phyloP scores from a whole-genome alignment of 2,113 vertebrate genomes.

The Aspidoscelis tigris region DNA sequence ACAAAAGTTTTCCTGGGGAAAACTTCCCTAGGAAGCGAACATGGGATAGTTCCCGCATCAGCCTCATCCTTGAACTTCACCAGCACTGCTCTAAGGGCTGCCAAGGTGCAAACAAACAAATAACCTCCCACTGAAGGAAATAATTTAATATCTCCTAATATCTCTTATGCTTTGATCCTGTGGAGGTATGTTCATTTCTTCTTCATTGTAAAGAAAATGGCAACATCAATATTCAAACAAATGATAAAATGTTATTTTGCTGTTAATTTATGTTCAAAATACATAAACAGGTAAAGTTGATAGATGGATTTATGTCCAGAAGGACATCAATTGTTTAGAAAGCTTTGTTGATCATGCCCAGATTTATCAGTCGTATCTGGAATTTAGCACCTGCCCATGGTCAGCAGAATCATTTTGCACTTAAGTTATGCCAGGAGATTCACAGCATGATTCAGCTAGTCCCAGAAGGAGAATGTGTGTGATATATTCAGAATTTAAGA shows the following conservation, averaged over 20 bases:
- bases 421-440: neutral
- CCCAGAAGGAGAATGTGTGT: neutral
- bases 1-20: too few relatives aligned
- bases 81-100: too few relatives aligned
- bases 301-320: constrained; percentile 3
- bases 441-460: neutral
- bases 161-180: neutral
- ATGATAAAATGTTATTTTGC: neutral
- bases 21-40: too few relatives aligned
- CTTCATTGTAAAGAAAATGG: neutral
- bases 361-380: neutral
- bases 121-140: constrained; percentile 38
- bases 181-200: too few relatives aligned
- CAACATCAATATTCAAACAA: constrained; percentile 13
- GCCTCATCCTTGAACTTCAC: too few relatives aligned
- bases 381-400: neutral
- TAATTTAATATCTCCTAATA: constrained; percentile 39
- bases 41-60: too few relatives aligned
- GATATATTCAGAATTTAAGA: neutral
- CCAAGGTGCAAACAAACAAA: neutral
- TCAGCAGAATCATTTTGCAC: neutral
- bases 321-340: constrained; percentile 2
- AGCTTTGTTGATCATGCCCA: neutral
- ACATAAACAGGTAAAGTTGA: neutral
- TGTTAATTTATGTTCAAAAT: constrained; percentile 7